These are phyloP conservation scores for Proisotoma minuta DNA, from an alignment of 2,888 invertebrate species.

Conservation along the genomic window DNA sequence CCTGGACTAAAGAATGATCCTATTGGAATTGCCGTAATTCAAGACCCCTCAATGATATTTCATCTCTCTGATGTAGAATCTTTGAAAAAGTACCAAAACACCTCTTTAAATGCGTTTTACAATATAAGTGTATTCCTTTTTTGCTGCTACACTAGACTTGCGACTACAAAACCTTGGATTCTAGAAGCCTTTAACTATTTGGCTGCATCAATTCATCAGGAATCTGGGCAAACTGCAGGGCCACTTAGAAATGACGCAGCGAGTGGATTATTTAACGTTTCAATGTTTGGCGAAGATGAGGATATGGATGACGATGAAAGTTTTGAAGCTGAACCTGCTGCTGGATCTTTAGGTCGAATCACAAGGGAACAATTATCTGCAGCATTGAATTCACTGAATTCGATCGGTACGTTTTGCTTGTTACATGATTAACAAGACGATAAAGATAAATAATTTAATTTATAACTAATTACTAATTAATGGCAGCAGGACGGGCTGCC, in stretches of 20 bases:
- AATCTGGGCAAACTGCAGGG: slow-evolving; percentile 33
- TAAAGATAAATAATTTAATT: too few species aligned
- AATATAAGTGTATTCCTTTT: slow-evolving; percentile 2
- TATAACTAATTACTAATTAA: too few species aligned
- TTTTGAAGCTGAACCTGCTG: slow-evolving; percentile 53
- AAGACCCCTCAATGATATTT: slow-evolving; percentile 69
- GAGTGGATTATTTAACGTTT: slow-evolving; percentile 18
- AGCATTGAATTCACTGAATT: slow-evolving; percentile 60
- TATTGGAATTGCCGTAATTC: slow-evolving; percentile 67
- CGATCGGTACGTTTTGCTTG: slow-evolving; percentile 18
- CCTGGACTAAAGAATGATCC: slow-evolving; percentile 68
- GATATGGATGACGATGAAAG: slow-evolving; percentile 49
- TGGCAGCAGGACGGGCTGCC: too few species aligned
- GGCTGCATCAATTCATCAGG: slow-evolving; percentile 57
- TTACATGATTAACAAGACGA: too few species aligned
- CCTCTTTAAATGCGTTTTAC: neutral
- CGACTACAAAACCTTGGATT: slow-evolving; percentile 65
- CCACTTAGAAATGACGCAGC: slow-evolving; percentile 15
- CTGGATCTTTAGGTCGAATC: slow-evolving; percentile 52
- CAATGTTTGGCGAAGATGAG: slow-evolving; percentile 50
- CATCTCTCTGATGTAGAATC: slow-evolving; percentile 65
- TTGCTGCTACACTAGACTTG: slow-evolving; percentile 59
- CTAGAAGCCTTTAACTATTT: slow-evolving; percentile 66
- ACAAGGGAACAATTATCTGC: slow-evolving; percentile 71
- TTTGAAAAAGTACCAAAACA: slow-evolving; percentile 57